Evolutionary conservation across 1,140 invertebrate genomes (phyloP), one percentile per base, ranked within the genome.

Genomic region (Helicoverpa armigera): DNA sequence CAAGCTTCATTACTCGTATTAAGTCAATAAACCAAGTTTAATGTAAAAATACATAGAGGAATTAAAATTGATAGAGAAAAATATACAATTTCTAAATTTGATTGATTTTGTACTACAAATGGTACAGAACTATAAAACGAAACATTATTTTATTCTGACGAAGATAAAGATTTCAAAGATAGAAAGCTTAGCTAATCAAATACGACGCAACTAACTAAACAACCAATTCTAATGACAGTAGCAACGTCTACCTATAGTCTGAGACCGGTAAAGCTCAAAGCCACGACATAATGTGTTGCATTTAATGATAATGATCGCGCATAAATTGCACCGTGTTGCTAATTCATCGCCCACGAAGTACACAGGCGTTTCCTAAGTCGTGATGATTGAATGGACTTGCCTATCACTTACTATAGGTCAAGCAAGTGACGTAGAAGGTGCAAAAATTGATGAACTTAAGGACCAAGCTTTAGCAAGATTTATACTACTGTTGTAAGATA

Each of bases 281-380:
- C 10, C 69, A 14, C 16, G n/a, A 23, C 23, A 72, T 72, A 72
- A 72, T 72, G 69, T 72, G 50, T 72, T 53, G 69, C 23, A 53
- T 54, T 72, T 53, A 72, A 72, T 53, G 69, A 72, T 54, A 72
- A 72, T 72, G 69, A 72, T 72, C 69, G 23, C 50, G 50, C 50
- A 72, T 53, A 72, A 72, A 65, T 65, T n/a, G 31, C 16, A 50
- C 1, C 11, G 50, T 10, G 50, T 29, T 51, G 69, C 50, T 72
- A 72, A 72, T 72, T 54, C 23, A 54, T 54, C 69, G 69, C 69
- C 69, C 50, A 72, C 69, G 50, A 53, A 31, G 18, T n/a, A 61
- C 18, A 29, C 29, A 23, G n/a, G 50, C 13, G 53, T 29, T 76
- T 50, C n/a, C 65, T 50, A 50, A 23, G 65, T 65, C 61, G 23